Base-by-base conservation (phyloP, 37 sponge, comb jelly and placozoan genomes). In the Eunapius fragilis region DNA sequence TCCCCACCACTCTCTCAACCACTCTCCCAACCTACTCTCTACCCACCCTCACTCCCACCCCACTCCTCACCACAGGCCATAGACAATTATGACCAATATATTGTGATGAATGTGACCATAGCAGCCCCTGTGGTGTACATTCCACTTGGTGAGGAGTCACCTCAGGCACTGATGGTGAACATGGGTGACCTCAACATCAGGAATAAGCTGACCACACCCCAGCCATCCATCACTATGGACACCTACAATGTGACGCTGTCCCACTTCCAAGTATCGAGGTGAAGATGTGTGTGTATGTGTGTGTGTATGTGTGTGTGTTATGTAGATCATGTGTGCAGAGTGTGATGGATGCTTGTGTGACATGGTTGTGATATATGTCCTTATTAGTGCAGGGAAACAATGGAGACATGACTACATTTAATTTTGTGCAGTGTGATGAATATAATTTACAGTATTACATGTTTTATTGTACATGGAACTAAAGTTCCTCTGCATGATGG, bases 101-200 rank as follows among this genome's bases (percentile, higher is more conserved):
- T 86, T 37, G 76, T 77, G 31, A 50, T 91, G 33, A 82, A 86
- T 24, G 80, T 93, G 48, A 47, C 70, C 5, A 78, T 89, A 26
- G 74, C 86, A 25, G 93, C 93, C 49, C 93, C 93, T n/a, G 89
- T 89, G 17, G 68, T 93, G 25, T 4, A 87, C 30, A 45, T 93
- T n/a, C 90, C 93, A 19, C 37, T 83, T 73, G 72, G 38, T 83
- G 81, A 70, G 5, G 84, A 50, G 23, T 76, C 81, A 0, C n/a
- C 47, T 23, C 84, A 92, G 49, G 87, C 71, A 68, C 50, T 93
- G 58, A 80, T 93, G 86, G 41, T 93, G 36, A 87, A 93, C 84
- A 70, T 93, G 31, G 93, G 93, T 0, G 72, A 80, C 32, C 31
- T 93, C 22, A 34, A 36, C 47, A 50, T 93, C 25, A 49, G 74